These are phyloP conservation scores for Muraenolepis orangiensis DNA, from an alignment of 2,797 vertebrate species.

Conservation along the genomic window DNA sequence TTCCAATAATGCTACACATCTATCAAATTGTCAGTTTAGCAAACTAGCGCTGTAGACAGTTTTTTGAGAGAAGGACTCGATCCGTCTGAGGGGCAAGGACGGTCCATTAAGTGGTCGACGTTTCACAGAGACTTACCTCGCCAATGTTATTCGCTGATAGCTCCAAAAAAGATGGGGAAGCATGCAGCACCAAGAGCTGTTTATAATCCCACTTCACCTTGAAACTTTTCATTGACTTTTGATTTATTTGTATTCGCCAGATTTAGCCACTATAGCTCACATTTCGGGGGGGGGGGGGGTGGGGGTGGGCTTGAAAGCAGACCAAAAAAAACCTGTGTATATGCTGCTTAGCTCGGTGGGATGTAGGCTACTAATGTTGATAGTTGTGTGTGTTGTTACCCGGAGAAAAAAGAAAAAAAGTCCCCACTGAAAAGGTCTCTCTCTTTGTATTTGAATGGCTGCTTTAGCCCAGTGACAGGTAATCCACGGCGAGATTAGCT, in stretches of 20 bases:
- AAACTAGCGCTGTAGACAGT: too few relatives aligned
- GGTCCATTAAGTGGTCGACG: conserved; percentile 4
- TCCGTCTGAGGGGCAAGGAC: conserved; percentile 9
- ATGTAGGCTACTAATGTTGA: too few relatives aligned
- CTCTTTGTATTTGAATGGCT: conserved; percentile 27
- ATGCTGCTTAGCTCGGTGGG: too few relatives aligned
- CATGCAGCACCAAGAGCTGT: conserved; percentile 18
- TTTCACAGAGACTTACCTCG: conserved; percentile 35
- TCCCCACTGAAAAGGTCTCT: too few relatives aligned
- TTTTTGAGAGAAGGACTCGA: too few relatives aligned
- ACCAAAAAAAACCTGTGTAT: too few relatives aligned
- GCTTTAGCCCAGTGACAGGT: conserved; percentile 41
- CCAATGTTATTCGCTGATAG: conserved; percentile 60
- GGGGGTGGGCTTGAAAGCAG: too few relatives aligned
- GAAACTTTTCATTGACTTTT: conserved; percentile 31
- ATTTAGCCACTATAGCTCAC: conserved; percentile 10
- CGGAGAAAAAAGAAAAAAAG: too few relatives aligned
- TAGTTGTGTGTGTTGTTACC: too few relatives aligned
- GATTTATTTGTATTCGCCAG: conserved; percentile 8
- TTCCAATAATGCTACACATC: too few relatives aligned
- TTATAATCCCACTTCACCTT: conserved; percentile 64
- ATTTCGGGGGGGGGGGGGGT: not conserved
- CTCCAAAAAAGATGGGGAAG: conserved; percentile 33
- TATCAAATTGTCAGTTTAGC: too few relatives aligned
- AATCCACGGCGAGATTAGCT: conserved; percentile 60